Evolutionary conservation across 23 tunicate genomes (phyloP).

Genomic region (Ascidia mentula): DNA sequence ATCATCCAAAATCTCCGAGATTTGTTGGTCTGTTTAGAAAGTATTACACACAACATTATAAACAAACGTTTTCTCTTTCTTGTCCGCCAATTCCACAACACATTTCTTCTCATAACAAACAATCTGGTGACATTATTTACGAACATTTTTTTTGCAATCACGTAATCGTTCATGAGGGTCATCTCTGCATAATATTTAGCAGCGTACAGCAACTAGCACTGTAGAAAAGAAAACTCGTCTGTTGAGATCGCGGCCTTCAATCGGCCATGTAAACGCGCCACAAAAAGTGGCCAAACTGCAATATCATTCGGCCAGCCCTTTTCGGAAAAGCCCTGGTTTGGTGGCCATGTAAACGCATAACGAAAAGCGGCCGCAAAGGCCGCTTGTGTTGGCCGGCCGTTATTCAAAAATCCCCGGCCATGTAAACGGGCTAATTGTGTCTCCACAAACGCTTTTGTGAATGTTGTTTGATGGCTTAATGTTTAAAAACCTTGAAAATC

Average conservation of each 20-base stretch:
- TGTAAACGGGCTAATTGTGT: constrained; percentile 10
- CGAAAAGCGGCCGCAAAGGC: neutral
- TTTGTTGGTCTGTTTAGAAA: neutral
- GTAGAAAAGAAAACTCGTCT: neutral
- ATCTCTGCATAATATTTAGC: neutral
- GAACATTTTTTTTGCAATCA: neutral
- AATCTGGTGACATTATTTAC: neutral
- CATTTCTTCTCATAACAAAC: neutral
- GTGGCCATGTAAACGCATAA: neutral
- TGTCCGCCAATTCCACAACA: neutral
- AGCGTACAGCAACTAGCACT: neutral
- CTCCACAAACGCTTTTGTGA: too few relatives aligned
- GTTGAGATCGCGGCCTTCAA: neutral
- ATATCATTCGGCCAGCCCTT: too few relatives aligned
- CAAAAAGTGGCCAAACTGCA: neutral
- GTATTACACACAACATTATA: neutral
- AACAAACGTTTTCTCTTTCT: neutral
- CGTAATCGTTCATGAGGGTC: neutral
- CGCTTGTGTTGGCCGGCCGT: neutral
- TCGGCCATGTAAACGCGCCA: neutral
- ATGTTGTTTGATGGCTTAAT: too few relatives aligned
- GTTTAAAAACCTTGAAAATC: too few relatives aligned
- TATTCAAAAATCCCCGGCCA: neutral
- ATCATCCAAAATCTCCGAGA: neutral
- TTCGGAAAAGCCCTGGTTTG: neutral